Conservation (phyloP, 2,888 invertebrate genomes). For the Odontocolon sp. region DNA sequence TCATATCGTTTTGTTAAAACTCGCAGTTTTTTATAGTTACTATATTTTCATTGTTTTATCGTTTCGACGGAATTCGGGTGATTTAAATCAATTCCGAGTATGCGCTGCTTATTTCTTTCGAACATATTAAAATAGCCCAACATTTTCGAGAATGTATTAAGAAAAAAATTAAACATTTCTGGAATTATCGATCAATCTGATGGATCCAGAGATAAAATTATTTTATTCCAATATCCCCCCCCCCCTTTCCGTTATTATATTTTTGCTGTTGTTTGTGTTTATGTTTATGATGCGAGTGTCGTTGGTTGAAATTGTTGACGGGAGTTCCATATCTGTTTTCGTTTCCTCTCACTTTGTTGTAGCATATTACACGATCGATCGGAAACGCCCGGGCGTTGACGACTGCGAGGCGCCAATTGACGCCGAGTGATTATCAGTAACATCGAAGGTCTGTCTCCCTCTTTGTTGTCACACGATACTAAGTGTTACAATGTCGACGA, state of each 20-base stretch:
- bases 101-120: no score
- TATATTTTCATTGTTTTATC: no score
- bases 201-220: slow-evolving; percentile 45
- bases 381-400: slow-evolving; percentile 45
- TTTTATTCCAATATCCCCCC: background rate
- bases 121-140: background rate
- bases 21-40: no score
- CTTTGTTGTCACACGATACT: slow-evolving; percentile 20
- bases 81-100: no score
- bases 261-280: background rate
- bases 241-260: background rate
- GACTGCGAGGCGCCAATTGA: slow-evolving; percentile 42
- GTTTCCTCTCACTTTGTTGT: background rate
- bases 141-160: background rate
- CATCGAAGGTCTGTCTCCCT: slow-evolving; percentile 43
- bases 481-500: slow-evolving; percentile 50
- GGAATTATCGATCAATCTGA: slow-evolving; percentile 35
- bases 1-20: no score
- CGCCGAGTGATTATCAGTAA: slow-evolving; percentile 43
- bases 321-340: no score
- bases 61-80: no score
- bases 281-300: background rate
- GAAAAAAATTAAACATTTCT: slow-evolving; percentile 13
- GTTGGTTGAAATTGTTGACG: no score
- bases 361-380: slow-evolving; percentile 35